Conservation (phyloP, 1,140 invertebrate species). For the Epicauta chinensis region DNA sequence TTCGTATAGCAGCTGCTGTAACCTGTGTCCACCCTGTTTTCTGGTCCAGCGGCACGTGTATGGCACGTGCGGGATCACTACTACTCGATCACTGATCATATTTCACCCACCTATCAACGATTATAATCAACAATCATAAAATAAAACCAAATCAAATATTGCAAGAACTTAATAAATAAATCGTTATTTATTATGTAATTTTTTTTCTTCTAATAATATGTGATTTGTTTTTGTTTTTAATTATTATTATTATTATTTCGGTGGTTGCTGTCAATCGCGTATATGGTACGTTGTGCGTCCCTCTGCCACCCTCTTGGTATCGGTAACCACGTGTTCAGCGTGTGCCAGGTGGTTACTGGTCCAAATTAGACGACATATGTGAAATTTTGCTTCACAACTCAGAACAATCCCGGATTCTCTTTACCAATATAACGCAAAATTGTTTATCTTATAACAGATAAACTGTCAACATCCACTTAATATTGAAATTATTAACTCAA, state of each 20-base stretch:
- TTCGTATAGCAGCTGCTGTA: conserved; percentile 31
- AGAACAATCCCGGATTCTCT: conserved; percentile 19
- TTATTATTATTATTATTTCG: not conserved
- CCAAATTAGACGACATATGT: conserved; percentile 29
- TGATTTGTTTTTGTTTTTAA: not conserved
- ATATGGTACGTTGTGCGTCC: conserved; percentile 4
- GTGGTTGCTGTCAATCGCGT: conserved; percentile 17
- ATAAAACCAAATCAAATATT: not conserved
- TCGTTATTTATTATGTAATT: no score
- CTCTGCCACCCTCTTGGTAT: conserved; percentile 10
- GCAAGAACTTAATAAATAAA: no score
- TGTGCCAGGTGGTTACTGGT: conserved; percentile 29
- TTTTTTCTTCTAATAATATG: not conserved
- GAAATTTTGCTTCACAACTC: conserved; percentile 25
- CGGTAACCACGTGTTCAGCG: conserved; percentile 28
- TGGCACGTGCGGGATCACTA: conserved; percentile 23
- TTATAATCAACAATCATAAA: not conserved
- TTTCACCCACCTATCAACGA: not conserved
- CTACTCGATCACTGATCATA: conserved; percentile 6
- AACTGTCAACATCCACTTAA: no score
- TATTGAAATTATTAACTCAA: no score
- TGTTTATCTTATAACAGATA: no score
- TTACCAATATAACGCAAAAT: no score
- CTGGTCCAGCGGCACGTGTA: conserved; percentile 24
- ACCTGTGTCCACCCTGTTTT: conserved; percentile 30